Evolutionary conservation across 2,888 invertebrate species (phyloP), one percentile per base, ranked within the genome.

Genomic region (Drosophila demipolita): DNA sequence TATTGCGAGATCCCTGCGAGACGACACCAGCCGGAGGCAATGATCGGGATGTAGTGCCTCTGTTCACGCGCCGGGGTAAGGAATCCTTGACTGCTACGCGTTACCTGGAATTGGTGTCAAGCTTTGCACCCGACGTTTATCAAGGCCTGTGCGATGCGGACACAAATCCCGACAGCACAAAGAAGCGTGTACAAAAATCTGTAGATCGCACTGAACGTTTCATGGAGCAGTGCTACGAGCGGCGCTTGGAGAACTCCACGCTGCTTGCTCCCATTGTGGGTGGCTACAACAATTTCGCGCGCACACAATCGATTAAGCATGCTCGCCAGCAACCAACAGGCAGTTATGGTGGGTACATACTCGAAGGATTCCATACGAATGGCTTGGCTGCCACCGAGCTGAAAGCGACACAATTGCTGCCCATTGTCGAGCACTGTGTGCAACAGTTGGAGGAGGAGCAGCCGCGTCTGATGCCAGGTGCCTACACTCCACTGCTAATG

Each of bases 11-110:
- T 93, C 95, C 97, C 1, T 95, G 95, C 71, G 94, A 95, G 83
- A 87, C 93, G 26, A 95, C 95, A 6, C 95, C 95, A n/a, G 82
- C 94, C 9, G 97, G 97, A 0, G 96, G 95, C 91, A 96, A 97
- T 92, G 95, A 96, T 78, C 95, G 94, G 59, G 94, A 95, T 67
- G 94, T 95, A 59, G 94, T 97, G 12, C 96, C 98, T 0, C 89
- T 98, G 20, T 98, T 97, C 96, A 95, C 96, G 0, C 95, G 95
- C 86, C 94, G 95, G 76, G 98, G 98, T 49, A 96, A 97, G 92
- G 94, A 94, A 69, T 92, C 95, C 78, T 92, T 98, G 38, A 94
- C 94, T 65, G 93, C 95, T 0, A 93, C 95, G 62, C 94, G 94
- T 94, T 96, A 96, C 92, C 96, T 98, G 95, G 95, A 96, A 85